phyloP scores from a whole-genome alignment of 2,888 invertebrate genomes.

The Scotopteryx bipunctaria region DNA sequence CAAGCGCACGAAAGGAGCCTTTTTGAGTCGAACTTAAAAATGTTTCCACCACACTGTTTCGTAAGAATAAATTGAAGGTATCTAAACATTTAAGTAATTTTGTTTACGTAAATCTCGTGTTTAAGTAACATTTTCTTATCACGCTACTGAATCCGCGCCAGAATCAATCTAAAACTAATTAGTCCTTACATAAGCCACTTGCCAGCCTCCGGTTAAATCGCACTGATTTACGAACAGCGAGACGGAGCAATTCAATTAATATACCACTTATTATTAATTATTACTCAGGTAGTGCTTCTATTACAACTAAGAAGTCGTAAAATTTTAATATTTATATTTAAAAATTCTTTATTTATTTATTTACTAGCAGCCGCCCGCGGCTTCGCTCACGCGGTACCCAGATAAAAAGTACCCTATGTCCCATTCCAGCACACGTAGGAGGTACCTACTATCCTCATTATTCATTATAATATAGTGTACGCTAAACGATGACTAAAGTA shows the following conservation, averaged over 20 bases:
- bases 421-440: too few species aligned
- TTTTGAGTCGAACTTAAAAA: too few species aligned
- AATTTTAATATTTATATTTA: neutral
- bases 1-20: too few species aligned
- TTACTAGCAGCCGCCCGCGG: too few species aligned
- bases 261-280: slow-evolving; percentile 39
- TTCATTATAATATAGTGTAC: too few species aligned
- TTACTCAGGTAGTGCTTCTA: slow-evolving; percentile 22
- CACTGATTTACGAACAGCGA: slow-evolving; percentile 38
- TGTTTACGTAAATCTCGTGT: neutral
- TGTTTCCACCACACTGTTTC: too few species aligned
- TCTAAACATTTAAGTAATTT: neutral
- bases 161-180: slow-evolving; percentile 15
- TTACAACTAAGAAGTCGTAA: neutral
- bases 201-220: slow-evolving; percentile 14
- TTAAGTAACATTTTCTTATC: neutral
- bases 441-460: too few species aligned
- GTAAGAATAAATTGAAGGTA: too few species aligned
- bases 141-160: slow-evolving; percentile 1
- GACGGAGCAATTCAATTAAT: slow-evolving; percentile 42
- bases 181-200: slow-evolving; percentile 13
- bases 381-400: too few species aligned
- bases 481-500: too few species aligned
- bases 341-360: too few species aligned
- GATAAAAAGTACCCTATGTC: too few species aligned